phyloP scores from a whole-genome alignment of 2,797 vertebrate genomes.

The Tachyglossus aculeatus region DNA sequence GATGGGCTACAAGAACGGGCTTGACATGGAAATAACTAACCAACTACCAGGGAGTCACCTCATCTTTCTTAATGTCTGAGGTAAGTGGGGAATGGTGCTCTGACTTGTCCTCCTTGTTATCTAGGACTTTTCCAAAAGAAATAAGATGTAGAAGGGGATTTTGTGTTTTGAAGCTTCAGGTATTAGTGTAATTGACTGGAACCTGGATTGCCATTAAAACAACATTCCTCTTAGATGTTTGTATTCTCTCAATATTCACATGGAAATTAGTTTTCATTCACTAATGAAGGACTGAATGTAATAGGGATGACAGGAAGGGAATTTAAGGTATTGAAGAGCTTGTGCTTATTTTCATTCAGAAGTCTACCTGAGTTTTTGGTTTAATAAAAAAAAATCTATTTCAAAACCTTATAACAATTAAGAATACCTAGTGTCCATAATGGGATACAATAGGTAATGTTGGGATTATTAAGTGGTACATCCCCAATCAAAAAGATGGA shows the following conservation, averaged over 20 bases:
- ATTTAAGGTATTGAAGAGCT: too few relatives aligned
- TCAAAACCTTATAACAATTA: too few relatives aligned
- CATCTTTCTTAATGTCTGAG: slow-evolving; percentile 50
- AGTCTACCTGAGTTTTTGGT: too few relatives aligned
- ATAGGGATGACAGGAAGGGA: too few relatives aligned
- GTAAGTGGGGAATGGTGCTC: slow-evolving; percentile 39
- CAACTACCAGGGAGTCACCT: slow-evolving; percentile 12
- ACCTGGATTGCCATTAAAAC: slow-evolving; percentile 31
- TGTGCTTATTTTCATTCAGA: too few relatives aligned
- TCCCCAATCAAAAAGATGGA: too few relatives aligned
- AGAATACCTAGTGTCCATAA: too few relatives aligned
- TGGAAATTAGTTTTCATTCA: slow-evolving; percentile 10
- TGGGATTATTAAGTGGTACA: too few relatives aligned
- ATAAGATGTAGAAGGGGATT: slow-evolving; percentile 48
- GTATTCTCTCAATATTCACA: neutral
- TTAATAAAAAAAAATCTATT: too few relatives aligned
- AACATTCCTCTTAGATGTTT: slow-evolving; percentile 4
- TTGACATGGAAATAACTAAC: slow-evolving; percentile 25
- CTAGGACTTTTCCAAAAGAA: slow-evolving; percentile 48
- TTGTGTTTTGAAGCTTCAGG: slow-evolving; percentile 53
- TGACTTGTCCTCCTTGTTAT: slow-evolving; percentile 37
- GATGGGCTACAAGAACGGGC: slow-evolving; percentile 34
- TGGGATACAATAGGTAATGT: too few relatives aligned
- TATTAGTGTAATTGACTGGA: slow-evolving; percentile 53
- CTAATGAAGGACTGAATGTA: too few relatives aligned